Percentiles rank a stretch among this genome's conserved stretches.
Evolutionary conservation across 2,888 invertebrate genomes (phyloP).

Genomic region (Spodoptera picta): DNA sequence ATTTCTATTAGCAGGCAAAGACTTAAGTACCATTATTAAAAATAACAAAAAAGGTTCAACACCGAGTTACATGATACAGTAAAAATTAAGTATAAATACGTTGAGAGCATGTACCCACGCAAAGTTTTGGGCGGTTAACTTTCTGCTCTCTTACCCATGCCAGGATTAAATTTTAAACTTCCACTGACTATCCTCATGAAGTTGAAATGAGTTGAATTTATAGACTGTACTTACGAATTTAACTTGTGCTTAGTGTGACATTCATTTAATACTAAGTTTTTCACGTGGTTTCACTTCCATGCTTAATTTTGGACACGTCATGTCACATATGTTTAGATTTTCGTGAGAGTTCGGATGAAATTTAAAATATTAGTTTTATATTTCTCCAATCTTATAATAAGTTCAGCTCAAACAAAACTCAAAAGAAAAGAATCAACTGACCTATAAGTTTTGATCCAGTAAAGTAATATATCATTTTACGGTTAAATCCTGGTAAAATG

Average conservation of each 20-base stretch:
- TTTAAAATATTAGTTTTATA: too few species aligned
- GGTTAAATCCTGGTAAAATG: too few species aligned
- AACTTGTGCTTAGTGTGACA: slow-evolving; percentile 55
- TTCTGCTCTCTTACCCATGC: slow-evolving; percentile 79
- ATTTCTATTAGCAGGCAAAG: too few species aligned
- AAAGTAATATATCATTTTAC: too few species aligned
- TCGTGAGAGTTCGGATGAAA: too few species aligned
- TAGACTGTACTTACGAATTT: slow-evolving; percentile 69
- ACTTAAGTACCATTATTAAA: not conserved
- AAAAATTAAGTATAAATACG: slow-evolving; percentile 57
- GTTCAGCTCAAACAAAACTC: too few species aligned
- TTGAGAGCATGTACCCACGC: slow-evolving; percentile 50
- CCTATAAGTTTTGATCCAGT: too few species aligned
- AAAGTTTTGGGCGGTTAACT: slow-evolving; percentile 81
- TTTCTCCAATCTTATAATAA: too few species aligned
- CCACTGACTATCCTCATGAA: slow-evolving; percentile 78
- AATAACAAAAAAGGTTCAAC: slow-evolving; percentile 7
- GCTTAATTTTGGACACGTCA: too few species aligned
- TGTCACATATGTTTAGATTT: too few species aligned
- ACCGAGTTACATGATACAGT: slow-evolving; percentile 34
- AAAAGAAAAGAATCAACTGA: too few species aligned
- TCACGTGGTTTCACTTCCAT: too few species aligned
- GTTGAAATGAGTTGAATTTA: slow-evolving; percentile 81
- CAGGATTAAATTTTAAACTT: slow-evolving; percentile 85
- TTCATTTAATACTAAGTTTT: slow-evolving; percentile 38